Percentiles rank a stretch among this genome's conserved stretches.
These are phyloP conservation scores for Galeopterus variegatus DNA, from an alignment of 2,113 vertebrate genomes.

Conservation along the genomic window DNA sequence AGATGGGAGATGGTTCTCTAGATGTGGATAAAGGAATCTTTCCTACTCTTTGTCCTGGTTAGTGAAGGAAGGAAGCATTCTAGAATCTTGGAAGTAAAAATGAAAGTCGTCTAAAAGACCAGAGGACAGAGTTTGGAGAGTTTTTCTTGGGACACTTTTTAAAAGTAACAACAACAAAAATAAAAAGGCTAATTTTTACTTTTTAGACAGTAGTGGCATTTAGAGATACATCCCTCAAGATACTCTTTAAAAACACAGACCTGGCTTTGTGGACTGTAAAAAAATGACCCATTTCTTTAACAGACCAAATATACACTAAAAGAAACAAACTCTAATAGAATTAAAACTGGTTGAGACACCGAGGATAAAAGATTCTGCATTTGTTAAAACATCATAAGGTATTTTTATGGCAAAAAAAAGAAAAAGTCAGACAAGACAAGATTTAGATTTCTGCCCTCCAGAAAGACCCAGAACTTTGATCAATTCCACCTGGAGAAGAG, in stretches of 20 bases:
- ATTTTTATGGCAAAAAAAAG: background rate
- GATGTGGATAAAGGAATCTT: background rate
- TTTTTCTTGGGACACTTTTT: background rate
- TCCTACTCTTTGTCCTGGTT: background rate
- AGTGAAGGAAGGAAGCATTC: background rate
- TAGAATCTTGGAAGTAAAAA: conserved; percentile 11
- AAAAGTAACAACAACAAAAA: background rate
- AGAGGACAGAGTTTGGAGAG: background rate
- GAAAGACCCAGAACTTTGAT: conserved; percentile 10
- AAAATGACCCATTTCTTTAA: conserved; percentile 12
- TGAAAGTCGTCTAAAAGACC: conserved; percentile 8
- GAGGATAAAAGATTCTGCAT: conserved; percentile 23
- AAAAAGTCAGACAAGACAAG: background rate
- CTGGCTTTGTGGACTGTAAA: background rate
- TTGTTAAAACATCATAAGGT: background rate
- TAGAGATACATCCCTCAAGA: background rate
- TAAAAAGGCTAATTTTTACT: background rate
- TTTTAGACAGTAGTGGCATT: background rate
- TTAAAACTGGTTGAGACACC: background rate
- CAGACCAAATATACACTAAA: background rate
- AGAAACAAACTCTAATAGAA: conserved; percentile 6
- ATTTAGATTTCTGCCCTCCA: conserved; percentile 50
- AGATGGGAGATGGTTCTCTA: background rate
- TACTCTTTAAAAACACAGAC: background rate
- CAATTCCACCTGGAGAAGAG: background rate